phyloP scores from a whole-genome alignment of 2,113 vertebrate species.

The Neogale vison region DNA sequence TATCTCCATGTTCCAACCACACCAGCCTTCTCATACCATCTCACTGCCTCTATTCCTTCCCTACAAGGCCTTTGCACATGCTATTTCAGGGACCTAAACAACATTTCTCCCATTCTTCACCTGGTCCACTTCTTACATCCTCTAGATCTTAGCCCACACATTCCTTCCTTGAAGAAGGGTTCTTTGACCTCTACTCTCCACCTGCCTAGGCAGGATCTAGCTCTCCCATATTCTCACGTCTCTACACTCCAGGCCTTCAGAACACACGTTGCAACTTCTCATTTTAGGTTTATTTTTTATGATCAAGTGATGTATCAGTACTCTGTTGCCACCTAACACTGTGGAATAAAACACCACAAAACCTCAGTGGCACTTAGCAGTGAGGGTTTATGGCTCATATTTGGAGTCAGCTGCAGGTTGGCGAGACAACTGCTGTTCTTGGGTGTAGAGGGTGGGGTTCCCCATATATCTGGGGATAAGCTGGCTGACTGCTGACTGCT shows the following conservation, averaged over 20 bases:
- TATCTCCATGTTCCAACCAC: background rate
- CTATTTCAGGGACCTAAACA: background rate
- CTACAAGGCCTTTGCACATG: background rate
- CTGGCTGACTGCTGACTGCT: background rate
- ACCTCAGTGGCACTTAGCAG: background rate
- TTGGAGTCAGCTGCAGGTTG: background rate
- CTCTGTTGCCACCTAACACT: background rate
- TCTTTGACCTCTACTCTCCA: background rate
- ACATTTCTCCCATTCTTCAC: background rate
- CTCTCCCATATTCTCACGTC: background rate
- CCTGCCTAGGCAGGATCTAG: background rate
- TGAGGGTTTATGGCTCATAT: background rate
- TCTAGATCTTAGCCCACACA: background rate
- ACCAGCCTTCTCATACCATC: background rate
- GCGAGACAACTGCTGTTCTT: background rate
- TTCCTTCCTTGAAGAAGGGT: background rate
- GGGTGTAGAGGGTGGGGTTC: background rate
- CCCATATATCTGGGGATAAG: background rate
- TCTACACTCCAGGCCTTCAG: background rate
- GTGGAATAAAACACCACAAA: background rate
- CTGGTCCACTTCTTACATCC: background rate
- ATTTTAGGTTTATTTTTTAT: constrained; percentile 1
- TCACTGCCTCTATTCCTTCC: background rate
- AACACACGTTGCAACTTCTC: background rate
- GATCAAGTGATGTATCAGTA: background rate